Evolutionary conservation across 53 echinoderm and acorn worm species (phyloP), one percentile per base, ranked within the genome.

Genomic region (Arbacia lixula): DNA sequence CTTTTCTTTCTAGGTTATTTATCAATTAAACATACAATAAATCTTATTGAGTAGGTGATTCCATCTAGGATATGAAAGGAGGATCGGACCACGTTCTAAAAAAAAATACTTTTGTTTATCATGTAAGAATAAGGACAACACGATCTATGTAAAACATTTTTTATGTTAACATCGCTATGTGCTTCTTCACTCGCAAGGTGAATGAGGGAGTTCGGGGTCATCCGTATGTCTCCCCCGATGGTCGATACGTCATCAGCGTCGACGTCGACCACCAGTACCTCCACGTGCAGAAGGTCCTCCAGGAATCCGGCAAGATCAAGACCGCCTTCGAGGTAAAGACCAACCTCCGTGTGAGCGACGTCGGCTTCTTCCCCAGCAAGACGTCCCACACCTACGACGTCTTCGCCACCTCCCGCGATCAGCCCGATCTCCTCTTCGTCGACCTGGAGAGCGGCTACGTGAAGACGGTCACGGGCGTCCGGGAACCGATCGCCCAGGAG

Each of bases 261-360:
- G 99, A 99, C 52, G 90, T 86, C 78, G 71, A 83, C 11, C 87
- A 94, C 51, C 92, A 94, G 35, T 85, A 90, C 68, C 77, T 99
- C 31, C 91, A 92, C 61, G 94, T 99, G 24, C 99, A 99, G 86
- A 99, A 91, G 76, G 92, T 99, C 12, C 74, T 86, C 24, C n/a
- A 90, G 14, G 85, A 92, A 36, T 66, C 92, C 1, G 99, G 99
- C 40, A 84, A 90, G 64, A 83, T 99, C 64, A 92, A 92, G 76
- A 86, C 92, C 38, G 84, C 90, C 17, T 99, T 99, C 76, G 94
- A 99, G 76, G 94, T 99, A 87, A 95, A 92, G 67, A 95, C 99
- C 50, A 99, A 99, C 78, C 80, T 99, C 4, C 89, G 88, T 12
- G 90, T 99, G 66, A 94, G 94, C 72, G 99, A 99, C 62, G 85